Percentiles rank a stretch among this genome's conserved stretches.
Conservation (phyloP, 2,113 vertebrate genomes). For the Stictonetta naevosa region DNA sequence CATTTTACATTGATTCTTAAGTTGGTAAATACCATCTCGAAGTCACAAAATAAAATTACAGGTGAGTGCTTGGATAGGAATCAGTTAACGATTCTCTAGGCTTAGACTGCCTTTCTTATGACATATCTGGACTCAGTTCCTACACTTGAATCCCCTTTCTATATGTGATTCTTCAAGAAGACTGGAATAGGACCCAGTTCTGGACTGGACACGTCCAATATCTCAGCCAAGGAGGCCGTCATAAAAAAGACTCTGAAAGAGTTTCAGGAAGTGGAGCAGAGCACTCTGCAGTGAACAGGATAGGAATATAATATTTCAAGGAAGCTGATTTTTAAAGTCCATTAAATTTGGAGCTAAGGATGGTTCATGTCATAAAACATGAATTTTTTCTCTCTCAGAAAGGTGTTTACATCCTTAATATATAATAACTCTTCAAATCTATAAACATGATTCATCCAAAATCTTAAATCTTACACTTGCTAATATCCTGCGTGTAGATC, state of each 20-base stretch:
- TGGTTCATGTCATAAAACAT: not conserved
- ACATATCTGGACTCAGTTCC: not conserved
- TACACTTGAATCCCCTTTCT: not conserved
- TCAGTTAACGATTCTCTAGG: not conserved
- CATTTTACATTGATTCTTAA: not conserved
- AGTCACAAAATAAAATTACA: not conserved
- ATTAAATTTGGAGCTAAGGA: not conserved
- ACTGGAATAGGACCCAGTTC: not conserved
- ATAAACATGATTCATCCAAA: not conserved
- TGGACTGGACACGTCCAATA: not conserved
- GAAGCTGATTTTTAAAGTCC: not conserved
- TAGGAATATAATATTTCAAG: not conserved
- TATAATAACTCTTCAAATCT: not conserved
- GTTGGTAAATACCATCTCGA: not conserved
- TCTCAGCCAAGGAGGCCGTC: not conserved
- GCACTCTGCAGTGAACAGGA: not conserved
- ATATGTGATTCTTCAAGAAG: not conserved
- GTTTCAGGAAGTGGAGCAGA: not conserved
- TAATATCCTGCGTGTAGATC: not conserved
- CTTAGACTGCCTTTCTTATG: not conserved
- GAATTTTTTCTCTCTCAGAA: not conserved
- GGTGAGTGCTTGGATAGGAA: not conserved
- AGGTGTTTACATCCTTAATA: not conserved
- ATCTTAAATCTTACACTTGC: accelerated
- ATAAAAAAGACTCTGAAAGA: not conserved